A percentile compares a stretch with the other conserved stretches of the same genome.
Evolutionary conservation across 2,113 vertebrate genomes (phyloP).

Genomic region (Okapia johnstoni): DNA sequence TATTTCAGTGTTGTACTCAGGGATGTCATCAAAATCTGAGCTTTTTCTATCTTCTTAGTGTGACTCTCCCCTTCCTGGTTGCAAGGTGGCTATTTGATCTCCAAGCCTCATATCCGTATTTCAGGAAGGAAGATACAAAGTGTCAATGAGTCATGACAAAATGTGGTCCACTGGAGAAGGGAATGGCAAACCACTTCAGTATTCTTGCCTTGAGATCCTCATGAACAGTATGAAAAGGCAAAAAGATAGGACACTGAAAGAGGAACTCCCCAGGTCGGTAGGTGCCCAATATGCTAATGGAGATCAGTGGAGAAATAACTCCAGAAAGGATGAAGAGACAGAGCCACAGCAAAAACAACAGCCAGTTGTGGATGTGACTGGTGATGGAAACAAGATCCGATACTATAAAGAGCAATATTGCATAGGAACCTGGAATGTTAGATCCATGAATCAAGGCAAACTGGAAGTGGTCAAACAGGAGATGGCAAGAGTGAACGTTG

Average conservation of each 20-base stretch:
- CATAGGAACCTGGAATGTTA: background rate
- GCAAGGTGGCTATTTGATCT: background rate
- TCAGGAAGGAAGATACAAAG: background rate
- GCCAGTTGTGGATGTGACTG: background rate
- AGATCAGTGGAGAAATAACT: background rate
- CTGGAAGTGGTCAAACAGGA: background rate
- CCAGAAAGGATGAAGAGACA: fast-evolving
- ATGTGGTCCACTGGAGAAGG: background rate
- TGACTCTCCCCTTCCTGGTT: background rate
- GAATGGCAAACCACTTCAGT: background rate
- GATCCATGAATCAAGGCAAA: background rate
- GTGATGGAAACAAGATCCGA: background rate
- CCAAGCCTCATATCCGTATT: background rate
- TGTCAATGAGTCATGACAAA: background rate
- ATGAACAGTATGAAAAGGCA: background rate
- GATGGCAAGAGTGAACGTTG: background rate
- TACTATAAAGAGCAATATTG: background rate
- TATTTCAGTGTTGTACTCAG: background rate
- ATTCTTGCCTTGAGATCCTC: background rate
- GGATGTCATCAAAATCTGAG: background rate
- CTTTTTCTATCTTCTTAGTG: background rate
- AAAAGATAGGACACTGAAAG: background rate
- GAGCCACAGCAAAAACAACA: background rate
- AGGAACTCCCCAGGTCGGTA: background rate
- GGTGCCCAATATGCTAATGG: background rate